phyloP scores from a whole-genome alignment of 2,888 invertebrate species.

The Hydriomena furcata region DNA sequence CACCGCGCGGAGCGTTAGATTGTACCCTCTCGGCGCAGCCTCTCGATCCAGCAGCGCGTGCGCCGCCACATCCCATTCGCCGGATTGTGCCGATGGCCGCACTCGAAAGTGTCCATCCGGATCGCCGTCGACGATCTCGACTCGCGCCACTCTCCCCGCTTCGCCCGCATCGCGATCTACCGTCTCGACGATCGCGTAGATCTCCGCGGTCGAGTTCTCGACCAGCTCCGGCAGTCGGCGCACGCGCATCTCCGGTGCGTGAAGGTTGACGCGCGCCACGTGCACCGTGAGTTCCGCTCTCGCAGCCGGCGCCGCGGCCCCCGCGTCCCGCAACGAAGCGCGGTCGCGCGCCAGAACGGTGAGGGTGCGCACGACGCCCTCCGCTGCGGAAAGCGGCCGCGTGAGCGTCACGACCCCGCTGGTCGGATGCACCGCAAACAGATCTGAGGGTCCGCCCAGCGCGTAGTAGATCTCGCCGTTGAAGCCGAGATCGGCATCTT shows the following conservation, averaged over 20 bases:
- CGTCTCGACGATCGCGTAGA: conserved; percentile 95
- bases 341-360: conserved; percentile 94
- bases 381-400: conserved; percentile 88
- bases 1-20: conserved; percentile 92
- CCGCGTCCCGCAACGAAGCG: conserved; percentile 84
- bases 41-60: conserved; percentile 91
- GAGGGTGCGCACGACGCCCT: conserved; percentile 88
- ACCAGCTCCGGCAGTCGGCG: conserved; percentile 91
- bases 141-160: conserved; percentile 91
- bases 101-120: conserved; percentile 95
- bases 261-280: conserved; percentile 92
- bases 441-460: conserved; percentile 90
- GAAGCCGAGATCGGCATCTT: conserved; percentile 97
- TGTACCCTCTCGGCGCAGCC: conserved; percentile 91
- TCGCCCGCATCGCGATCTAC: conserved; percentile 92
- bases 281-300: conserved; percentile 90
- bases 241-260: conserved; percentile 92
- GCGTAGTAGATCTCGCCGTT: conserved; percentile 99
- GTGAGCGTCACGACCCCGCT: conserved; percentile 94
- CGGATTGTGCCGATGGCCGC: conserved; percentile 82
- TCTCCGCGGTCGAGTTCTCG: conserved; percentile 91
- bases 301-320: conserved; percentile 86
- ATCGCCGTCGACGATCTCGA: conserved; percentile 95
- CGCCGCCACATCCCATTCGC: conserved; percentile 92
- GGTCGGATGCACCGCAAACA: conserved; percentile 96